Percentiles rank a stretch among this genome's conserved stretches.
Evolutionary conservation across 37 sponge, comb jelly and placozoan genomes (phyloP).

Genomic region (Cliona cf. orientalis): DNA sequence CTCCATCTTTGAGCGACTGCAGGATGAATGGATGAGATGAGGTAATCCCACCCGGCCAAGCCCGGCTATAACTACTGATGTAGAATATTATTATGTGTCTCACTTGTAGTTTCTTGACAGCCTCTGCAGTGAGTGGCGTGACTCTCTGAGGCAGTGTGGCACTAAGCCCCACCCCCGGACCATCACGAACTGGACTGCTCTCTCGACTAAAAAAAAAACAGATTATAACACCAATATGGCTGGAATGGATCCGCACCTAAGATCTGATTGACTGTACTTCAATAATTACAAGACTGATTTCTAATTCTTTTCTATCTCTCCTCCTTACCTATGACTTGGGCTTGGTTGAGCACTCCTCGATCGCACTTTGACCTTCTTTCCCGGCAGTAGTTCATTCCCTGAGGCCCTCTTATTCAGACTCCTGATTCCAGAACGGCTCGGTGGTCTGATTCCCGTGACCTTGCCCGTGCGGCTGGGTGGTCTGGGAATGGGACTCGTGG

Average conservation of each 20-base stretch:
- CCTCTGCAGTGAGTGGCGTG: slow-evolving; percentile 50
- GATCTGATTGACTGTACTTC: too few species aligned
- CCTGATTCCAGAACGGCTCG: slow-evolving; percentile 17
- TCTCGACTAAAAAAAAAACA: slow-evolving; percentile 26
- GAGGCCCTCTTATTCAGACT: background rate
- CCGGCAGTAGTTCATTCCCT: background rate
- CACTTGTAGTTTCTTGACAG: slow-evolving; percentile 40
- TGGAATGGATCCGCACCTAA: too few species aligned
- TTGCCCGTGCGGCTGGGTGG: slow-evolving; percentile 20
- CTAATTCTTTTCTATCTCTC: background rate
- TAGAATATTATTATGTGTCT: background rate
- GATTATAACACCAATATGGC: background rate
- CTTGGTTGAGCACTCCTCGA: slow-evolving; percentile 62
- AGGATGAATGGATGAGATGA: background rate
- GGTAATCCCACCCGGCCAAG: background rate
- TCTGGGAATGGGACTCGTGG: slow-evolving; percentile 6
- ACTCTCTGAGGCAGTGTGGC: background rate
- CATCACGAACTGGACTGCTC: slow-evolving; percentile 20
- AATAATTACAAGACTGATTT: too few species aligned
- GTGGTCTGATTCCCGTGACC: slow-evolving; percentile 20
- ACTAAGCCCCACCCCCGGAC: background rate
- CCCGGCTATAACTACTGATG: too few species aligned
- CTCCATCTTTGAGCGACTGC: slow-evolving; percentile 7
- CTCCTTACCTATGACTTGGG: slow-evolving; percentile 55
- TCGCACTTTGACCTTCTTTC: background rate